Conservation (phyloP, 30 jellyfish, hydroid and myxozoan species). For the Hydractinia echinata region DNA sequence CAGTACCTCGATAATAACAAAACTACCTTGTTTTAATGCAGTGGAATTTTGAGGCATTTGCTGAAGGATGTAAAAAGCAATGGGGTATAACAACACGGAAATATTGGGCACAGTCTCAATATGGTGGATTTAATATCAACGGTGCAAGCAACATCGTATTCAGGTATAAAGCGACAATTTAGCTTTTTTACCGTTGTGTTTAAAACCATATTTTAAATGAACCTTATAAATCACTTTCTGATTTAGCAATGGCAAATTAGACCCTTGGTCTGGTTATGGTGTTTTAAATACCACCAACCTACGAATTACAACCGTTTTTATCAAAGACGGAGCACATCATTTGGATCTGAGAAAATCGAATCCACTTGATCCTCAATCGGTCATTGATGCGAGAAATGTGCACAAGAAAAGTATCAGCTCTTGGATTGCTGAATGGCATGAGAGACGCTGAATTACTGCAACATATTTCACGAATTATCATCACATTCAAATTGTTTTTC, state of each 20-base stretch:
- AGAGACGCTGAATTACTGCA: neutral
- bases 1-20: neutral
- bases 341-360: conserved; percentile 71
- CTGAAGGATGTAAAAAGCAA: conserved; percentile 60
- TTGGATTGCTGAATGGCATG: conserved; percentile 61
- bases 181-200: neutral
- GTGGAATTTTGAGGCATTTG: conserved; percentile 93
- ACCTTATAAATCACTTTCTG: neutral
- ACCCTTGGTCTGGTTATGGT: conserved; percentile 98
- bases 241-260: conserved; percentile 94
- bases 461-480: no score
- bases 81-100: conserved; percentile 97
- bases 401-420: conserved; percentile 59
- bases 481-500: no score
- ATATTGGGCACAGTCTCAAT: conserved; percentile 83
- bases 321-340: conserved; percentile 98
- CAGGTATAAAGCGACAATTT: conserved; percentile 47
- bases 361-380: conserved; percentile 87
- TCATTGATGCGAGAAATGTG: conserved; percentile 71
- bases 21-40: neutral
- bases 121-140: conserved; percentile 66
- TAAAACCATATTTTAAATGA: no score
- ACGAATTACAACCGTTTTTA: conserved; percentile 56
- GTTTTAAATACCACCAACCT: conserved; percentile 69
- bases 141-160: conserved; percentile 92